Evolutionary conservation across 2,113 vertebrate species (phyloP).

Genomic region (Grus americana): DNA sequence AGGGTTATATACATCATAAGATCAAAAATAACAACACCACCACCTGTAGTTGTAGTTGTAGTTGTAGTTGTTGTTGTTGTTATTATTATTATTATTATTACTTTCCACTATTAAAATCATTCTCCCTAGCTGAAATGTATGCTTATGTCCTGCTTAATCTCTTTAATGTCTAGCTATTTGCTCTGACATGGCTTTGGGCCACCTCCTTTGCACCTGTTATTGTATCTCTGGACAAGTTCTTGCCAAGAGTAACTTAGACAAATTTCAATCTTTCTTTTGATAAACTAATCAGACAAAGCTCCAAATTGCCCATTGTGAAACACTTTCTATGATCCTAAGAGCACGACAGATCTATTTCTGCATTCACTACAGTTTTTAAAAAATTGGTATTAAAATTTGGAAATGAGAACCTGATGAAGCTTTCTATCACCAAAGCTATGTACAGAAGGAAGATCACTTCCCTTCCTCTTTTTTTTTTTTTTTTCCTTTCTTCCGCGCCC

Average conservation of each 20-base stretch:
- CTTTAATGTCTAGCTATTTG: neutral
- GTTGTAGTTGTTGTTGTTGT: too few relatives aligned
- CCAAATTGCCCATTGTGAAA: neutral
- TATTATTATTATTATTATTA: too few relatives aligned
- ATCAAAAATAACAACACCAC: neutral
- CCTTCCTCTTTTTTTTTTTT: neutral
- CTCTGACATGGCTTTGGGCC: neutral
- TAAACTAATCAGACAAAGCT: neutral
- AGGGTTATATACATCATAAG: neutral
- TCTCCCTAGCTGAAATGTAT: neutral
- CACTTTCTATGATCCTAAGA: neutral
- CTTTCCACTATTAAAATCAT: neutral
- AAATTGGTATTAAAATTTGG: neutral
- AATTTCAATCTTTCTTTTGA: neutral
- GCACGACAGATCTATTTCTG: rapidly evolving
- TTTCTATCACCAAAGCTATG: neutral
- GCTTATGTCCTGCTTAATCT: neutral
- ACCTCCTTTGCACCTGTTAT: neutral
- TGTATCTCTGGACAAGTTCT: neutral
- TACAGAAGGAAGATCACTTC: neutral
- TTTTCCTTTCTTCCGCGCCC: neutral
- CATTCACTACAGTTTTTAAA: neutral
- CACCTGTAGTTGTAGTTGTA: too few relatives aligned
- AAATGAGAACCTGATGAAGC: neutral
- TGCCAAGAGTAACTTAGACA: neutral